Conservation (phyloP, 2,797 vertebrate species). For the Phrynocephalus vlangalii region DNA sequence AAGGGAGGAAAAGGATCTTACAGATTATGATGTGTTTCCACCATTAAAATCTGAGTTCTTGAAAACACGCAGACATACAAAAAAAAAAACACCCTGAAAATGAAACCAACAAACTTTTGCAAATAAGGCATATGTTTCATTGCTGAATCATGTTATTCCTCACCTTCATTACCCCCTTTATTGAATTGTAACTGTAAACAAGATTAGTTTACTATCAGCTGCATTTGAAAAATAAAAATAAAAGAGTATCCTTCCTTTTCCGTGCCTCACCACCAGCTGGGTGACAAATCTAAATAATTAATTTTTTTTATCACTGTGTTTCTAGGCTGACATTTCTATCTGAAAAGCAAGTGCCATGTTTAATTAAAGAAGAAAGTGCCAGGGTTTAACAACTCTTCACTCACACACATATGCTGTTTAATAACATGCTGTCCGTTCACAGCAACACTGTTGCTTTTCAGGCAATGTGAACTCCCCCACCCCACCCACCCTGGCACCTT, state of each 20-base stretch:
- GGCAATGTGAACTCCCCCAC: conserved; percentile 43
- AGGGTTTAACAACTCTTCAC: conserved; percentile 60
- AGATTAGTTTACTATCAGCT: conserved; percentile 46
- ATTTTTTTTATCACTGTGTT: conserved; percentile 48
- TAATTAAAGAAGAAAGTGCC: conserved; percentile 65
- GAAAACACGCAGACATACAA: not conserved
- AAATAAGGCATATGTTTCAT: not conserved
- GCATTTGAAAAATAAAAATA: not conserved
- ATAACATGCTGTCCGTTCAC: conserved; percentile 36
- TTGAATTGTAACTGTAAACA: conserved; percentile 14
- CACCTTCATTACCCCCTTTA: conserved; percentile 38
- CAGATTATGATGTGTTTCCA: too few relatives aligned
- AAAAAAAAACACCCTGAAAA: too few relatives aligned
- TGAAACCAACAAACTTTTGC: not conserved
- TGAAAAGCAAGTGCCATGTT: conserved; percentile 51
- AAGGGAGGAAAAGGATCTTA: not conserved
- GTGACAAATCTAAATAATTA: conserved; percentile 59
- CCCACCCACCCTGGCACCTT: conserved; percentile 28
- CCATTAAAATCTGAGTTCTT: too few relatives aligned
- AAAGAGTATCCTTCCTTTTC: conserved; percentile 47
- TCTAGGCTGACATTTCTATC: conserved; percentile 38
- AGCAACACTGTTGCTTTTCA: conserved; percentile 32
- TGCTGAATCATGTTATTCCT: too few relatives aligned
- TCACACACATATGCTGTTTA: conserved; percentile 29
- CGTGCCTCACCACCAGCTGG: not conserved